These are phyloP conservation scores for Sphinx pinastri DNA, from an alignment of 2,888 invertebrate genomes.

Conservation along the genomic window DNA sequence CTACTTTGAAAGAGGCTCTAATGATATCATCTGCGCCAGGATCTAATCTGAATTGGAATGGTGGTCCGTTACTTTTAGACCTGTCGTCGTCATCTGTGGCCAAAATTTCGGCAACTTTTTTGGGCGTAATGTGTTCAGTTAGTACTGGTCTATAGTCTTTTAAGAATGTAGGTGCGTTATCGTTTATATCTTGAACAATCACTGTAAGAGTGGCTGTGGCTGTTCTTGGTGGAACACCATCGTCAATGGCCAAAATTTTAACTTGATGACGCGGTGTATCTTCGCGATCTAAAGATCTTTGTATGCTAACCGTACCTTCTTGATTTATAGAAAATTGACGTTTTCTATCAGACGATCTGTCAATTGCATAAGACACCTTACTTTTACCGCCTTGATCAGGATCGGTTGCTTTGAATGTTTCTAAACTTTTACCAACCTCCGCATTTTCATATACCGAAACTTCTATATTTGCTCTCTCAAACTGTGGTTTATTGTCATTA, in stretches of 20 bases:
- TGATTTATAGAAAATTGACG: slow-evolving; percentile 97
- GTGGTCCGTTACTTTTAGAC: slow-evolving; percentile 97
- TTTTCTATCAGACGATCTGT: slow-evolving; percentile 95
- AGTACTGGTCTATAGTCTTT: slow-evolving; percentile 96
- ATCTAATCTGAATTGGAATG: slow-evolving; percentile 97
- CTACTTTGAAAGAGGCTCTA: slow-evolving; percentile 96
- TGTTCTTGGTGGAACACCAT: slow-evolving; percentile 96
- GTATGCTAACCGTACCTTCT: slow-evolving; percentile 97
- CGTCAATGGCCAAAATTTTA: slow-evolving; percentile 97
- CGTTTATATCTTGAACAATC: slow-evolving; percentile 97
- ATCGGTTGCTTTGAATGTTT: slow-evolving; percentile 97
- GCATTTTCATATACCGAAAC: slow-evolving; percentile 96
- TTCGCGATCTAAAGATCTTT: slow-evolving; percentile 95
- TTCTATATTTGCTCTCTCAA: slow-evolving; percentile 96
- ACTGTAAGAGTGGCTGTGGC: slow-evolving; percentile 97
- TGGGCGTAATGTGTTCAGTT: slow-evolving; percentile 95
- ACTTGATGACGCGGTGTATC: slow-evolving; percentile 98
- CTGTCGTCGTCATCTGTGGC: slow-evolving; percentile 97
- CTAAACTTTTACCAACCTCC: slow-evolving; percentile 94
- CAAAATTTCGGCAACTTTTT: slow-evolving; percentile 95
- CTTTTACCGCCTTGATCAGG: slow-evolving; percentile 97
- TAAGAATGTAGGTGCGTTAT: slow-evolving; percentile 96
- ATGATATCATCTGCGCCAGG: slow-evolving; percentile 97
- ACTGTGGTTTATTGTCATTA: slow-evolving; percentile 98
- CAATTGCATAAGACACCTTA: slow-evolving; percentile 95